Evolutionary conservation across 2,113 vertebrate species (phyloP), one percentile per base, ranked within the genome.

Genomic region (Uropsilus gracilis): DNA sequence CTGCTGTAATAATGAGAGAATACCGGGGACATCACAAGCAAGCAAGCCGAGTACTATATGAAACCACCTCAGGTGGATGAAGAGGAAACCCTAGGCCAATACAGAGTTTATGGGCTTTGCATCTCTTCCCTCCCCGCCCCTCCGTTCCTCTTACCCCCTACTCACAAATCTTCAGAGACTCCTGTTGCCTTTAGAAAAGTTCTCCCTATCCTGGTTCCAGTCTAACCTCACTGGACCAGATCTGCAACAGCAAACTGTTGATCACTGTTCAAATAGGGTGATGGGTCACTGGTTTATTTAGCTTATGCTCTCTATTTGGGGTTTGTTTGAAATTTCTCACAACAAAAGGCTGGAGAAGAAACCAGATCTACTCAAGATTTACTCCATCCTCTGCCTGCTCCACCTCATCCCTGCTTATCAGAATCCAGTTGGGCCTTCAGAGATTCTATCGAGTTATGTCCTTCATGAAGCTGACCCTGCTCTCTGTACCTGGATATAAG

Each of bases 41-140:
- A 39, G 30, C 30, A 28, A 3, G 0, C 0, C 5, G 53, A 30
- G 0, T 6, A 10, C 1, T 0, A n/a, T 26, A 44, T n/a, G 13
- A 24, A 42, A 2, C 24, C 0, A 3, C 55, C 48, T 42, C 28
- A 0, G 8, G 44, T 30, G 28, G 20, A 8, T 0, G 1, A 50
- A 11, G 44, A 68, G 24, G 59, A 71, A 46, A 64, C 28, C 46
- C 22, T 0, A 13, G 24, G 0, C 10, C 55, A 39, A 10, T 12
- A 6, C 39, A 3, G 26, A 44, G 30, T 53, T 69, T 50, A 55
- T 0, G 11, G 11, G n/a, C 30, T 30, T n/a, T 46, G 64, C 30
- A 32, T 39, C 34, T 44, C 39, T 22, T 32, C 20, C 30, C 20
- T 46, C 14, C 57, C 2, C 20, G 1, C 16, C n/a, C 11, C 11